Percentiles rank a stretch among this genome's conserved stretches.
These are phyloP conservation scores for Caenorhabditis brenneri DNA, from an alignment of 1,140 invertebrate species.

Conservation along the genomic window DNA sequence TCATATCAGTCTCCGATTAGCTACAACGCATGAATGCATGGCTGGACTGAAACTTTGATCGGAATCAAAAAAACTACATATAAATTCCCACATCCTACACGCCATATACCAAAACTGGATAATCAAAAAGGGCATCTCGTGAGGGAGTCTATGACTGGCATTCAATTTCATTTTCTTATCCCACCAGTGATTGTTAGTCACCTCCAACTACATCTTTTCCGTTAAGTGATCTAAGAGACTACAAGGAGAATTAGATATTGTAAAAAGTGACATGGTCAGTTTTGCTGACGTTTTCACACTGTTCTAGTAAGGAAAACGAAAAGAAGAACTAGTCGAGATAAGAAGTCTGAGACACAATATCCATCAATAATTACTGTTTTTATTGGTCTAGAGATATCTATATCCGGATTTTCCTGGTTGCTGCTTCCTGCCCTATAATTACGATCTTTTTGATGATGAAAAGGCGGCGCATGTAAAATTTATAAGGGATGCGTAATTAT, in stretches of 20 bases:
- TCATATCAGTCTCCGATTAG: no score
- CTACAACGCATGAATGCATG: no score
- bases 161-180: background rate
- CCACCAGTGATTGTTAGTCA: background rate
- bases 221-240: background rate
- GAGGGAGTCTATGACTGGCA: background rate
- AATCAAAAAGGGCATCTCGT: background rate
- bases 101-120: background rate
- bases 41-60: background rate
- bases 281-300: background rate
- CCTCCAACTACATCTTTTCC: background rate
- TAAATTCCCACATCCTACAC: background rate
- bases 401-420: background rate
- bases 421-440: background rate
- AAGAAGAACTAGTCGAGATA: background rate
- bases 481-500: background rate
- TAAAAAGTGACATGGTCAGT: background rate
- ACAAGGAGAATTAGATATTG: background rate
- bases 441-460: background rate
- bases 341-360: background rate
- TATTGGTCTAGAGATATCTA: background rate
- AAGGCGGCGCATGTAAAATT: background rate
- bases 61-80: background rate
- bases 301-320: background rate
- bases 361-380: background rate